These are phyloP conservation scores for Cyclophora punctaria DNA, from an alignment of 2,888 invertebrate genomes.

Conservation along the genomic window DNA sequence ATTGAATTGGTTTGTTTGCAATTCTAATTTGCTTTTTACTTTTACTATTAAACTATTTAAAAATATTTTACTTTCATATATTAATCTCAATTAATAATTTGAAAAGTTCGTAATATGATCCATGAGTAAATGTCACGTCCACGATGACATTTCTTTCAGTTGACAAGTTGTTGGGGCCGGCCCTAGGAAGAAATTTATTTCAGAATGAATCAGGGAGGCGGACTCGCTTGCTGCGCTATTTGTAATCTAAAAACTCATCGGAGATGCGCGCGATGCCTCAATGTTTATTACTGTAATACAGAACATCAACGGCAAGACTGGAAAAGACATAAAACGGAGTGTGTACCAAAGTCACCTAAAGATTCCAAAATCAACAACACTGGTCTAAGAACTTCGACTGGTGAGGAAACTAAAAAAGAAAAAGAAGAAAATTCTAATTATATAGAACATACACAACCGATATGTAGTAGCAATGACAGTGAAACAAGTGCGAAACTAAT, in stretches of 20 bases:
- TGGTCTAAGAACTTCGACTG: slow-evolving; percentile 32
- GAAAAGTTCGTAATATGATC: slow-evolving; percentile 5
- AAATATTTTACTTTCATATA: too few species aligned
- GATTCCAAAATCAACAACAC: slow-evolving; percentile 40
- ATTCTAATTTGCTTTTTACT: too few species aligned
- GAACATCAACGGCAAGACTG: slow-evolving; percentile 87
- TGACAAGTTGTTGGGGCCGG: slow-evolving; percentile 45
- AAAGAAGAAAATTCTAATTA: slow-evolving; percentile 26
- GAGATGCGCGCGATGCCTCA: slow-evolving; percentile 84
- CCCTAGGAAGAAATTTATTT: slow-evolving; percentile 43
- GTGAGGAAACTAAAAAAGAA: slow-evolving; percentile 36
- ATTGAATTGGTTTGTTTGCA: too few species aligned
- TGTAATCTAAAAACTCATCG: slow-evolving; percentile 79
- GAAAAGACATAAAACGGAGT: slow-evolving; percentile 82
- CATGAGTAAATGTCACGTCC: slow-evolving; percentile 22
- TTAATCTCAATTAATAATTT: too few species aligned
- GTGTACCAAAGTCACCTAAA: slow-evolving; percentile 62
- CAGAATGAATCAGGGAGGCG: slow-evolving; percentile 69
- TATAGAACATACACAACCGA: slow-evolving; percentile 22
- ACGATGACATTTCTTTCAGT: slow-evolving; percentile 36
- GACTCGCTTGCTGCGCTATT: slow-evolving; percentile 71
- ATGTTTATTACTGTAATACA: slow-evolving; percentile 84
- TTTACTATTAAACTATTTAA: too few species aligned
- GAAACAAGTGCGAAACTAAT: slow-evolving; percentile 34
- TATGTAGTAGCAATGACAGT: slow-evolving; percentile 29